phyloP scores from a whole-genome alignment of 2,888 invertebrate genomes.

The Tillus elongatus region DNA sequence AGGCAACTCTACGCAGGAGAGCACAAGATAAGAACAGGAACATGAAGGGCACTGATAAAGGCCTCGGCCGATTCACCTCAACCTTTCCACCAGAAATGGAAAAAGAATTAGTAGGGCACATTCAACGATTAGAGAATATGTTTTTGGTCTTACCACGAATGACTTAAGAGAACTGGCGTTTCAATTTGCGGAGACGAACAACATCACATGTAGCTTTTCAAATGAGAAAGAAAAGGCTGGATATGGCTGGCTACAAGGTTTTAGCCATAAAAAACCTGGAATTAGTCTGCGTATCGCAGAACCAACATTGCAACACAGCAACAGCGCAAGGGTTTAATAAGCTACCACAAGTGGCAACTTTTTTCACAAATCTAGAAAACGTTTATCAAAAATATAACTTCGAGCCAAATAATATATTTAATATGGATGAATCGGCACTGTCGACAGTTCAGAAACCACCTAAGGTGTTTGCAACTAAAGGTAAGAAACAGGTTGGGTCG shows the following conservation, averaged over 20 bases:
- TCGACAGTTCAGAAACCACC: background rate
- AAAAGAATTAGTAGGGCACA: background rate
- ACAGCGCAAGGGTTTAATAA: no score
- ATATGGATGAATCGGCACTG: constrained; percentile 1
- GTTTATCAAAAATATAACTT: constrained; percentile 1
- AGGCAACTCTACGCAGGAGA: constrained; percentile 2
- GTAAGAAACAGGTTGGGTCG: background rate
- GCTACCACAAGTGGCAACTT: background rate
- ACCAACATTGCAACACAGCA: no score
- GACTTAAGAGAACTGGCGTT: background rate
- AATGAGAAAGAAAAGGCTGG: background rate
- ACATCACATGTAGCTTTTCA: background rate
- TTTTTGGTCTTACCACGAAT: constrained; percentile 1
- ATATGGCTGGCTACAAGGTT: background rate
- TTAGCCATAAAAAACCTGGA: no score
- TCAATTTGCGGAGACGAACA: constrained; percentile 3
- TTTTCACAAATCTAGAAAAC: background rate
- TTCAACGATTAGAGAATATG: constrained; percentile 3
- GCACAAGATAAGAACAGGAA: constrained; percentile 1
- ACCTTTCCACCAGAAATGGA: background rate
- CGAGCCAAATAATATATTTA: background rate
- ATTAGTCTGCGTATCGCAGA: no score
- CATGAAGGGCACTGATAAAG: constrained; percentile 1
- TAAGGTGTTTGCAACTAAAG: background rate
- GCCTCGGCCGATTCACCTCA: background rate